A percentile compares a stretch with the other conserved stretches of the same genome.
These are phyloP conservation scores for Acromyrmex echinatior DNA, from an alignment of 1,140 invertebrate species.

Conservation along the genomic window DNA sequence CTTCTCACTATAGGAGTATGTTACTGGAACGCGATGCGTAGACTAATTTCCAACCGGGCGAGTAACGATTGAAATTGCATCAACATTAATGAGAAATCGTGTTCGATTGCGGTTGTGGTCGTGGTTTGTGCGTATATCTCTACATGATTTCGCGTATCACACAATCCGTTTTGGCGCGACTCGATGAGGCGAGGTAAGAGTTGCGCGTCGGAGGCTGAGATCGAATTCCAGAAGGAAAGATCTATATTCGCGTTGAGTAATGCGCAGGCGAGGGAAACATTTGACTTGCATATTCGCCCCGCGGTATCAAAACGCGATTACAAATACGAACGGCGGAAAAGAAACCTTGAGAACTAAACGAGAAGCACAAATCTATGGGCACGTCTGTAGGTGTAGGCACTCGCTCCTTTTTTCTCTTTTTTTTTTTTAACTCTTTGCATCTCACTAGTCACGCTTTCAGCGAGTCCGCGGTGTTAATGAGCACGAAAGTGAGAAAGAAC, in stretches of 20 bases:
- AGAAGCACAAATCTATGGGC: constrained; percentile 43
- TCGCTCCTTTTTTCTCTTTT: constrained; percentile 12
- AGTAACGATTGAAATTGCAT: constrained; percentile 24
- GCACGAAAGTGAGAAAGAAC: constrained; percentile 34
- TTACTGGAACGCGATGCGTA: constrained; percentile 4
- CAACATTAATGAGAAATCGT: constrained; percentile 39
- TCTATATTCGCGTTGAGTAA: constrained; percentile 39
- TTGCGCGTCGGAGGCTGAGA: constrained; percentile 10
- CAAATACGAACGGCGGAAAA: constrained; percentile 10
- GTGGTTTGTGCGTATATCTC: not conserved
- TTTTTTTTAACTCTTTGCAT: constrained; percentile 8
- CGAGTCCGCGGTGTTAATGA: constrained; percentile 33
- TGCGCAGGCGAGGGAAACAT: constrained; percentile 22
- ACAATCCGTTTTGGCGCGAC: constrained; percentile 26
- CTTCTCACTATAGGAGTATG: not conserved
- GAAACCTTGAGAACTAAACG: constrained; percentile 48
- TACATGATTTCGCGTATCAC: constrained; percentile 17
- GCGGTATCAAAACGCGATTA: constrained; percentile 53
- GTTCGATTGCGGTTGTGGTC: constrained; percentile 9
- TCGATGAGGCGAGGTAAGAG: constrained; percentile 37
- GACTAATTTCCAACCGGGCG: not conserved
- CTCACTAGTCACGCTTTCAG: constrained; percentile 53
- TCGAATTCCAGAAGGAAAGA: constrained; percentile 50
- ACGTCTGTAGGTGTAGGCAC: constrained; percentile 46
- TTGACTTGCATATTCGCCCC: constrained; percentile 53